Base-by-base conservation (phyloP, 2,888 invertebrate species). In the Nycteola revayana region DNA sequence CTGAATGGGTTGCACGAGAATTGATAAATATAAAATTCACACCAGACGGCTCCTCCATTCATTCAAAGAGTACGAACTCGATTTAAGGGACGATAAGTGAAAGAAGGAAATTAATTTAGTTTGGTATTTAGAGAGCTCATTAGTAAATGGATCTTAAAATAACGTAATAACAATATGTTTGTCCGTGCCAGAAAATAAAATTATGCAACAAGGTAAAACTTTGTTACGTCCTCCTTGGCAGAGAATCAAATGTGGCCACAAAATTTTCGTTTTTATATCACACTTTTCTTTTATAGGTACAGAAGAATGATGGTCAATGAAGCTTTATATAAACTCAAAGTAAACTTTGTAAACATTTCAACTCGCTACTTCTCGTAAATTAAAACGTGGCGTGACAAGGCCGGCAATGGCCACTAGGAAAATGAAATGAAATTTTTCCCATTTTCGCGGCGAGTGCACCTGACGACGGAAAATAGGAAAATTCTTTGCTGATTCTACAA, bases 401-500 rank as follows among this genome's bases (percentile, higher is more conserved):
- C 47, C 44, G 45, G 52, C 38, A 44, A 44, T 46, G 49, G 51
- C 42, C 53, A 36, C 33, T 31, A 38, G 53, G 58, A 66, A 71
- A 71, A 71, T 66, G 51, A 65, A 70, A 74, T 71, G 59, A 67
- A 64, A 65, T 60, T 66, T 69, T 60, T 7, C 48, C 60, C 55
- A 68, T 74, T 76, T 69, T 63, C 54, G 35, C 54, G 49, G 44
- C 49, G 52, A 63, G 57, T 69, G 64, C 70, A 73, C 64, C 72
- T 73, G 64, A 52, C 56, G 48, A 54, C 42, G 58, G 55, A 55
- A 69, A 74, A 73, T 67, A 63, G 54, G 62, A 67, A 68, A 67
- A 74, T 64, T 67, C 61, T 74, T 67, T 54, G 50, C 57, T 53
- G 64, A 62, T 63, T 66, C 69, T 64, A 67, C 63, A 72, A 67